Evolutionary conservation across 2,888 invertebrate species (phyloP), one percentile per base, ranked within the genome.

Genomic region (Tenthredo mesomela): DNA sequence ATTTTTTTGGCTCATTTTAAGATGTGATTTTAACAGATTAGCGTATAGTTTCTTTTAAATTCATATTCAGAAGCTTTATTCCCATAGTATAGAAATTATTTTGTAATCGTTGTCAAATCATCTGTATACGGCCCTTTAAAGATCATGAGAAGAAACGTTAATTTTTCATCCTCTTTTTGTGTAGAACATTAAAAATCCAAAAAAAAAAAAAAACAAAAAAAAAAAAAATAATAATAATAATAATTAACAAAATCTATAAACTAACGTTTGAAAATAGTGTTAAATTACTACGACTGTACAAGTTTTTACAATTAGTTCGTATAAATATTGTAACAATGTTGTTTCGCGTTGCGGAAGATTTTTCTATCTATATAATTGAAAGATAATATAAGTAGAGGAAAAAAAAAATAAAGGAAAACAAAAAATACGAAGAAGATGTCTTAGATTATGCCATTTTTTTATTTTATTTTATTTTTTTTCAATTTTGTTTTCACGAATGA

Each of bases 271-370:
- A 80, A 58, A 77, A 77, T 15, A 50, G 54, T 77, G 77, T 61
- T 50, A 61, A 10, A 37, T n/a, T n/a, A 40, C 58, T 58, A 61
- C 37, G 80, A 61, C 58, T 58, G n/a, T 80, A 77, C n/a, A n/a
- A 61, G 37, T 33, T 50, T 33, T 54, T 43, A 73, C 43, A 73
- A 73, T 61, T 40, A 80, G 80, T 80, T 80, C 21, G 77, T 80
- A 54, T 58, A 40, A 58, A 61, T 37, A 61, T 80, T 37, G 37
- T 25, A 75, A 75, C 75, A 75, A 75, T 21, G 47, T 61, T 80
- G 77, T 50, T 77, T 29, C 80, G 80, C 80, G 80, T 61, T 21
- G 80, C 58, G 80, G 40, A 80, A 80, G 58, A 80, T 80, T 80
- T 61, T 78, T 61, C 61, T 40, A n/a, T n/a, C n/a, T n/a, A n/a